Base-by-base conservation (phyloP, 1,140 invertebrate genomes). In the Trichonephila clavipes region DNA sequence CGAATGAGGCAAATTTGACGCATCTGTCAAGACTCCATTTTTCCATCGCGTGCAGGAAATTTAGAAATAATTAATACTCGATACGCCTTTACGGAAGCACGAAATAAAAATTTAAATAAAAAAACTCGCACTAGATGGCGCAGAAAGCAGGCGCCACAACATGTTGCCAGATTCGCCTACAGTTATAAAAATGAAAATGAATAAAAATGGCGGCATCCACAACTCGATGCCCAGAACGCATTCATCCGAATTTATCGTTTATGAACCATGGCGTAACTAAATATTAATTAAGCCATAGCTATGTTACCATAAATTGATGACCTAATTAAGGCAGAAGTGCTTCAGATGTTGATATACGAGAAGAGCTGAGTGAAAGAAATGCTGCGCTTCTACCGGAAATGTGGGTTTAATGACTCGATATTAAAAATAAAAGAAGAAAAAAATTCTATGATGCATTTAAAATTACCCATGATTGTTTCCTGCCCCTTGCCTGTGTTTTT, bases 51-150 rank as follows among this genome's bases (percentile, higher is more conserved):
- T 59, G 86, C n/a, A 93, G 92, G 92, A 93, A 93, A 93, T 93
- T 93, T 88, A 93, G 92, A 93, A 93, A 93, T 93, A 93, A 93
- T 93, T 93, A 93, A 93, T 93, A 81, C 92, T 88, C 85, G 58
- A 93, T 62, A 89, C 91, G 69, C 66, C 10, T 51, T 92, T 64
- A 51, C 72, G 28, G 64, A 69, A 88, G 34, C 21, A 14, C 44
- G 19, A 28, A 24, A 51, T 62, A 87, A 87, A 40, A 87, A 87
- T 87, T 24, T 64, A 19, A 88, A 44, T 34, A 88, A 88, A 12
- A 83, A 91, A 21, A n/a, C n/a, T 19, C 19, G 82, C 85, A 64
- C 61, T 93, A 93, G 92, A 93, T 93, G 92, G 92, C 90, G 88
- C 69, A 14, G 44, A 51, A 77, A 19, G 69, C 69, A 16, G 66